A percentile compares a stretch with the other conserved stretches of the same genome.
Evolutionary conservation across 1,140 invertebrate genomes (phyloP).

Genomic region (Euura lappo): DNA sequence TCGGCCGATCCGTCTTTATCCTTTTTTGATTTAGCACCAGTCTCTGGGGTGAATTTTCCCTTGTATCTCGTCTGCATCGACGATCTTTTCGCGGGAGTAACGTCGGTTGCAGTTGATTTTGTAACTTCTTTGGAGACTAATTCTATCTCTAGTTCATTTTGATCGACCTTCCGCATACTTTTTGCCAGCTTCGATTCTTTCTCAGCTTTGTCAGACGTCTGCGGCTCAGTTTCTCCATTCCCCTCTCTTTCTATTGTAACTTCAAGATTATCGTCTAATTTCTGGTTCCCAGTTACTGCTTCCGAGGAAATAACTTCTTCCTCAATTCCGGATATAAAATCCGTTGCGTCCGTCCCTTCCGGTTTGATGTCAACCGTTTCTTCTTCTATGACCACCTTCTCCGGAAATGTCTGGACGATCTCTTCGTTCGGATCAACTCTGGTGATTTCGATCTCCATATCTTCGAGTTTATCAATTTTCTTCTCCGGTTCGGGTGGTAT

Average conservation of each 20-base stretch:
- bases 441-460: conserved; percentile 14
- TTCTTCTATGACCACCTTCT: neutral
- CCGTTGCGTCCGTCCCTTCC: neutral
- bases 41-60: conserved; percentile 38
- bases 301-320: neutral
- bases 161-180: neutral
- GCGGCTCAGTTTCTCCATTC: neutral
- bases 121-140: conserved; percentile 5
- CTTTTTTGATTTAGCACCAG: conserved; percentile 32
- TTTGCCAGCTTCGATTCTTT: neutral
- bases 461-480: conserved; percentile 9
- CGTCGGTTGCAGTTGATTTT: neutral
- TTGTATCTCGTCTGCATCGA: conserved; percentile 37
- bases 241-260: neutral
- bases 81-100: neutral
- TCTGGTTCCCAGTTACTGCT: neutral
- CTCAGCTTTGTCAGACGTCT: neutral
- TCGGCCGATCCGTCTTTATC: conserved; percentile 30
- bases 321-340: neutral
- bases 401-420: neutral
- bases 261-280: neutral
- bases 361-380: neutral
- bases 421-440: conserved; percentile 8
- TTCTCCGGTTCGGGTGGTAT: conserved; percentile 8
- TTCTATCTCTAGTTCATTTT: conserved; percentile 16